phyloP scores from a whole-genome alignment of 2,797 vertebrate genomes.

The Glossophaga mutica region DNA sequence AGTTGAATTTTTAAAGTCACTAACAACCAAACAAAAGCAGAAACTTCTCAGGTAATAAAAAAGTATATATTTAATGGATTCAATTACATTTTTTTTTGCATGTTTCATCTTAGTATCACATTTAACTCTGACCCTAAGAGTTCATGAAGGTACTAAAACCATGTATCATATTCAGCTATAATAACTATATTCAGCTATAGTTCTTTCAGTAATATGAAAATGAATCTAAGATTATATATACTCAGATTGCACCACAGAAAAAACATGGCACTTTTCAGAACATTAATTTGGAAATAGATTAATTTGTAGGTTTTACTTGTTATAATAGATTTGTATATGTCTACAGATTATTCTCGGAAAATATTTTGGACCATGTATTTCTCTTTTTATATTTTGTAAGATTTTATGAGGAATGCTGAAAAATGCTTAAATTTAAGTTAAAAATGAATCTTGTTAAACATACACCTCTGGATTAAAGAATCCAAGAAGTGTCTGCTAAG shows the following conservation, averaged over 20 bases:
- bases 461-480: not conserved
- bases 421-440: constrained; percentile 38
- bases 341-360: constrained; percentile 31
- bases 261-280: not conserved
- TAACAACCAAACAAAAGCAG: constrained; percentile 97
- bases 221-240: constrained; percentile 11
- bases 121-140: not conserved
- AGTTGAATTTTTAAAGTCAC: constrained; percentile 97
- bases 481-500: constrained; percentile 32
- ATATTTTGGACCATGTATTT: not conserved
- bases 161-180: not conserved
- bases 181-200: not conserved
- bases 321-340: constrained; percentile 12
- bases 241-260: not conserved
- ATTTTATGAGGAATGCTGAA: constrained; percentile 40
- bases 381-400: not conserved
- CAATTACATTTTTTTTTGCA: not conserved
- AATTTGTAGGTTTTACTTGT: constrained; percentile 40
- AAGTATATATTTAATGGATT: not conserved
- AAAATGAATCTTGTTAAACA: constrained; percentile 23
- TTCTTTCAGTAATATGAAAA: constrained; percentile 22
- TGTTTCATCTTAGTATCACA: constrained; percentile 12
- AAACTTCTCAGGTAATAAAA: constrained; percentile 93
- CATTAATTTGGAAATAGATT: constrained; percentile 30
- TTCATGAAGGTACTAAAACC: not conserved